Base-by-base conservation (phyloP, 2,888 invertebrate genomes). In the Ommatoiulus sabulosus region DNA sequence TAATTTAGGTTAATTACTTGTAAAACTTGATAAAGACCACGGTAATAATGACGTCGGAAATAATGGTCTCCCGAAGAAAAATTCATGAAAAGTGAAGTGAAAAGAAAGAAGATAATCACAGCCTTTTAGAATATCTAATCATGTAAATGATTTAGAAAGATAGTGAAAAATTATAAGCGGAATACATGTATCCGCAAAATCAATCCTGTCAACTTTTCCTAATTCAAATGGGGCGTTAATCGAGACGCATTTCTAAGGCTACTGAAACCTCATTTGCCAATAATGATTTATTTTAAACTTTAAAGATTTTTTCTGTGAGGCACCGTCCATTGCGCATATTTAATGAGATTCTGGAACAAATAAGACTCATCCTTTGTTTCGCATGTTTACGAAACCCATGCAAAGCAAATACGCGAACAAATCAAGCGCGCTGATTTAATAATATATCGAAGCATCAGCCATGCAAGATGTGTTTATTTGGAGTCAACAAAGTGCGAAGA, bases 391-490 rank as follows among this genome's bases (percentile, higher is more conserved):
- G 24, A 8, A n/a, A 63, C n/a, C 63, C n/a, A 63, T 63, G n/a
- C 63, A 24, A n/a, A 72, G 72, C n/a, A n/a, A 72, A 4, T 24
- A 8, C 24, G 72, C 72, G 24, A 24, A 72, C 72, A 72, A 72
- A 72, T 72, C 72, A 72, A 72, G 24, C 72, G 20, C 72, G 24
- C 8, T 72, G 72, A 72, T 72, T 72, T 72, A 72, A 72, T 72
- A 72, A 72, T 72, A 72, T 24, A 72, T 72, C 24, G 24, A 24
- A 72, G 72, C 72, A 72, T 72, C n/a, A 72, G 72, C 72, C 24
- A 72, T n/a, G 24, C 72, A 72, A 8, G 72, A 20, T 72, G 20
- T 72, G 72, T 72, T 72, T 72, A 72, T 20, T 24, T 8, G 24
- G 72, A 72, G 72, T 72, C 72, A 72, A 72, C 72, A 72, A 24